A percentile compares a stretch with the other conserved stretches of the same genome.
Evolutionary conservation across 2,797 vertebrate species (phyloP).

Genomic region (Avahi laniger): DNA sequence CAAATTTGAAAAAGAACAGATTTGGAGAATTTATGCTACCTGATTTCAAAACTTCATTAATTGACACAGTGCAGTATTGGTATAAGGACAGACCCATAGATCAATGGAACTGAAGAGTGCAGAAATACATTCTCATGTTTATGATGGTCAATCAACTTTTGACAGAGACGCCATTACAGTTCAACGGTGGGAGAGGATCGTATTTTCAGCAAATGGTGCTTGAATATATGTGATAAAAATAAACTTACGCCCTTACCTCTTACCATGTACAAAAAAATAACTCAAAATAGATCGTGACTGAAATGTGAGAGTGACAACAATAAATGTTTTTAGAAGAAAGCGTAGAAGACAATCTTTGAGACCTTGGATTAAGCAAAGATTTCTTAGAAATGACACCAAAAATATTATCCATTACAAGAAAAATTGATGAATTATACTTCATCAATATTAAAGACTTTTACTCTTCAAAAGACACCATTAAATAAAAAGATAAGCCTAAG

Average conservation of each 20-base stretch:
- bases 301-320: not conserved
- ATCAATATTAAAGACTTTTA: not conserved
- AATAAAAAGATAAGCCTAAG: not conserved
- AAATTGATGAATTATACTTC: not conserved
- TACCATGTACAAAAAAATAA: not conserved
- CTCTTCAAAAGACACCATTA: not conserved
- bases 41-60: not conserved
- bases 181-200: not conserved
- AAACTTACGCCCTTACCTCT: not conserved
- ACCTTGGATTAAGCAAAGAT: not conserved
- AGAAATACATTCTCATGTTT: not conserved
- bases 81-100: not conserved
- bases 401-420: not conserved
- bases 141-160: not conserved
- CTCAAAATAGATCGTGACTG: not conserved
- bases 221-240: not conserved
- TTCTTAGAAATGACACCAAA: slow-evolving; percentile 14
- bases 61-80: not conserved
- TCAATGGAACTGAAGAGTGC: not conserved
- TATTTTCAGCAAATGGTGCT: not conserved
- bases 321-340: not conserved
- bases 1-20: not conserved
- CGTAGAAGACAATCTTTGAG: not conserved
- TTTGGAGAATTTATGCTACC: not conserved
- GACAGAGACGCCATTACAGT: not conserved